Evolutionary conservation across 2,113 vertebrate genomes (phyloP).

Genomic region (Mastomys natalensis): DNA sequence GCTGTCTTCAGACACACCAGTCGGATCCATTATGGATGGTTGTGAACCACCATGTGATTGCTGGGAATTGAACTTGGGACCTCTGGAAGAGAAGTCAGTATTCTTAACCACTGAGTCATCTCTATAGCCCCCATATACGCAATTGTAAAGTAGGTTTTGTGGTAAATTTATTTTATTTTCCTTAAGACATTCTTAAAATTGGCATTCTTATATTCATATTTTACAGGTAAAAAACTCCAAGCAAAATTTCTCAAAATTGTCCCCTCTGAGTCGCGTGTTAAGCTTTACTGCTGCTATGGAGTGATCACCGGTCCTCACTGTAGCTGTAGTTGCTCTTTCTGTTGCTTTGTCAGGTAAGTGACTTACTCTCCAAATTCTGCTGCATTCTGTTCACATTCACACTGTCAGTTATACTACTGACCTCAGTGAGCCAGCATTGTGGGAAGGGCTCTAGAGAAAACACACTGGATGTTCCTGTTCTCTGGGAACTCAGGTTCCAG

Average conservation of each 20-base stretch:
- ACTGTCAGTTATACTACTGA: neutral
- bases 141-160: no score
- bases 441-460: neutral
- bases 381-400: neutral
- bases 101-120: no score
- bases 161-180: neutral
- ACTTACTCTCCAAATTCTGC: neutral
- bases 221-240: neutral
- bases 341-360: neutral
- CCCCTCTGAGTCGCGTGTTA: fast-evolving
- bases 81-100: no score
- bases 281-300: fast-evolving
- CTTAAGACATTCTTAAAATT: neutral
- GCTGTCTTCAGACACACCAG: no score
- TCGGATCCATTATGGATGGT: no score
- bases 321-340: fast-evolving
- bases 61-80: no score
- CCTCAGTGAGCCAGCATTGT: neutral
- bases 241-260: fast-evolving
- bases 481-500: neutral
- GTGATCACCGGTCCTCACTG: fast-evolving
- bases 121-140: no score
- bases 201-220: neutral
- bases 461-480: neutral
- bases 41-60: no score